Evolutionary conservation across 2,113 vertebrate species (phyloP).

Genomic region (Cheilinus undulatus): DNA sequence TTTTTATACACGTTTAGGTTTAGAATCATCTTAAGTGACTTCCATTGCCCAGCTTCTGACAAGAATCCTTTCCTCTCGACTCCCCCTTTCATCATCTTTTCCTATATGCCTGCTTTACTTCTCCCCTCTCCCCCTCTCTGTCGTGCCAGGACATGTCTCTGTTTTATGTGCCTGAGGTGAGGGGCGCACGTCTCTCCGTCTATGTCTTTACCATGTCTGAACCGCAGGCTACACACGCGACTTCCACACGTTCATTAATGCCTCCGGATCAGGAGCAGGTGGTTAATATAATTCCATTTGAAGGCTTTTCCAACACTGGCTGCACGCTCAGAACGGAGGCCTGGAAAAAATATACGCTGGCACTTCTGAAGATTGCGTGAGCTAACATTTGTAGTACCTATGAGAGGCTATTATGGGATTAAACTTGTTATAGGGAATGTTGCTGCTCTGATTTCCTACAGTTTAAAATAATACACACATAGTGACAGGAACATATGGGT

Average conservation of each 20-base stretch:
- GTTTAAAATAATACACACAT: constrained; percentile 18
- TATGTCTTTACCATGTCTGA: constrained; percentile 64
- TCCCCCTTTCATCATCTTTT: constrained; percentile 26
- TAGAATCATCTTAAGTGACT: background rate
- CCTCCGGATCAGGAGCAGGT: constrained; percentile 75
- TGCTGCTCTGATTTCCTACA: constrained; percentile 8
- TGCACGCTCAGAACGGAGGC: constrained; percentile 31
- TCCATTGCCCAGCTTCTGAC: constrained; percentile 7
- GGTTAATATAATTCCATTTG: constrained; percentile 69
- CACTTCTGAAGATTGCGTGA: constrained; percentile 27
- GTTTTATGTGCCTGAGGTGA: constrained; percentile 57
- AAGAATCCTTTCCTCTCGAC: background rate
- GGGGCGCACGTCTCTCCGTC: constrained; percentile 26
- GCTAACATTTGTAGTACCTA: constrained; percentile 37
- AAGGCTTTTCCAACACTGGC: constrained; percentile 52
- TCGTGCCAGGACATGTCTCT: constrained; percentile 48
- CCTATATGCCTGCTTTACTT: background rate
- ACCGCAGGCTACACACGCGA: constrained; percentile 70
- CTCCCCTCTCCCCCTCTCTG: constrained; percentile 14
- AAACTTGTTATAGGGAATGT: constrained; percentile 10
- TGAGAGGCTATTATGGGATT: constrained; percentile 33
- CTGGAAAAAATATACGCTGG: constrained; percentile 11
- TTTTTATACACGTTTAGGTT: too few relatives aligned
- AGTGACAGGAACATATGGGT: background rate
- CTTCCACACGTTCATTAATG: constrained; percentile 72